Conservation (phyloP, 2,113 vertebrate genomes). For the Elgaria multicarinata region DNA sequence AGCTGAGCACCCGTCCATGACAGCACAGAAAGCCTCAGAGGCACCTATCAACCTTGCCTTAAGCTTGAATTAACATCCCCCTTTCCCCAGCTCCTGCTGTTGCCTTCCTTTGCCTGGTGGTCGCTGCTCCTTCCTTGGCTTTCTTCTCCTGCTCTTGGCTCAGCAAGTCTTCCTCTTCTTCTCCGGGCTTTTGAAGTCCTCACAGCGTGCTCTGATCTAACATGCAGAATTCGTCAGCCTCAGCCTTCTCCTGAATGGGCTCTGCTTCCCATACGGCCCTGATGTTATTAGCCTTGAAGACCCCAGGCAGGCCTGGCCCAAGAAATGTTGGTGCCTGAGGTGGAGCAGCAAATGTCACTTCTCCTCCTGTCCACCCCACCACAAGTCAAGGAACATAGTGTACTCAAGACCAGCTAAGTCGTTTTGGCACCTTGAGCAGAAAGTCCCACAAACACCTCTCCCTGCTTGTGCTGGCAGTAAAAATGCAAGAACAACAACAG, state of each 20-base stretch:
- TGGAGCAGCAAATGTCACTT: neutral
- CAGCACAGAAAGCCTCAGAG: neutral
- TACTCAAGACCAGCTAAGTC: neutral
- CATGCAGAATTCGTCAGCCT: neutral
- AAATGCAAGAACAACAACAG: no score
- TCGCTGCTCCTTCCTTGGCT: neutral
- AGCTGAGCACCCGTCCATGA: neutral
- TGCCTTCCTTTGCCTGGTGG: neutral
- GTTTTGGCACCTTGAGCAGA: neutral
- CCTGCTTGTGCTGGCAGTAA: no score
- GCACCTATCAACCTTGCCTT: neutral
- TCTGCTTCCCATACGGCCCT: neutral
- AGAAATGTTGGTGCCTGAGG: neutral
- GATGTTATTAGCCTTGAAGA: neutral
- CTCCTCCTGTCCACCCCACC: neutral
- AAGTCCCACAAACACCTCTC: neutral
- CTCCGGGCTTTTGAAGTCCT: conserved; percentile 2
- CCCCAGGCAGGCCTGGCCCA: neutral
- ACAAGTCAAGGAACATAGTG: neutral
- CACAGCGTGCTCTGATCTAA: neutral
- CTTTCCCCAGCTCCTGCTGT: neutral
- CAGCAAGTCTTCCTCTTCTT: neutral
- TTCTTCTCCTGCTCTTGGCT: neutral
- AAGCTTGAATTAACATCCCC: neutral
- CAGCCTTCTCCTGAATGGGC: neutral